Evolutionary conservation across 2,113 vertebrate species (phyloP).

Genomic region (Anarhynchus alexandrinus): DNA sequence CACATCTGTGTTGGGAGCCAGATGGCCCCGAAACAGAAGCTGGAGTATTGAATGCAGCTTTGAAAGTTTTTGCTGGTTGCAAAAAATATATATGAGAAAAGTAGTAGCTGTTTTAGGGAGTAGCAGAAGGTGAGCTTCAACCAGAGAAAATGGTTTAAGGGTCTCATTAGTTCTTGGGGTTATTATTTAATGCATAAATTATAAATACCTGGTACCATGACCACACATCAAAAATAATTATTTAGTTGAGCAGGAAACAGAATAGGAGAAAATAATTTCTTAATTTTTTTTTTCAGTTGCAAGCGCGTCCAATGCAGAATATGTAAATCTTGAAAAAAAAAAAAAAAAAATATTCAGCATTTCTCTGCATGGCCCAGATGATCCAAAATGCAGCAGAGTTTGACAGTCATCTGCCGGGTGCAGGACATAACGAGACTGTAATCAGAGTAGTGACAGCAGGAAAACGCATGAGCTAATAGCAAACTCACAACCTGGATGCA

Average conservation of each 20-base stretch:
- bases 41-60: accelerated
- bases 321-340: not conserved
- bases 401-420: not conserved
- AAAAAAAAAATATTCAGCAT: not conserved
- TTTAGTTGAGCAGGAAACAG: not conserved
- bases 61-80: not conserved
- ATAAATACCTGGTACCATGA: not conserved
- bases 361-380: not conserved
- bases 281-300: not conserved
- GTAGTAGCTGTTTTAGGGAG: not conserved
- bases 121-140: not conserved
- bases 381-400: not conserved
- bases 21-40: not conserved
- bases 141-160: not conserved
- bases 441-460: not conserved
- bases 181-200: not conserved
- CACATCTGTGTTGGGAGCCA: not conserved
- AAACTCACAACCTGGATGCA: no score
- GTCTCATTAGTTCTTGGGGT: not conserved
- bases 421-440: not conserved
- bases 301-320: not conserved
- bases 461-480: not conserved
- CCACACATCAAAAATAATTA: not conserved
- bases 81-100: accelerated
- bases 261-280: not conserved